These are phyloP conservation scores for Nemotelus nigrinus DNA, from an alignment of 2,888 invertebrate species.

Conservation along the genomic window DNA sequence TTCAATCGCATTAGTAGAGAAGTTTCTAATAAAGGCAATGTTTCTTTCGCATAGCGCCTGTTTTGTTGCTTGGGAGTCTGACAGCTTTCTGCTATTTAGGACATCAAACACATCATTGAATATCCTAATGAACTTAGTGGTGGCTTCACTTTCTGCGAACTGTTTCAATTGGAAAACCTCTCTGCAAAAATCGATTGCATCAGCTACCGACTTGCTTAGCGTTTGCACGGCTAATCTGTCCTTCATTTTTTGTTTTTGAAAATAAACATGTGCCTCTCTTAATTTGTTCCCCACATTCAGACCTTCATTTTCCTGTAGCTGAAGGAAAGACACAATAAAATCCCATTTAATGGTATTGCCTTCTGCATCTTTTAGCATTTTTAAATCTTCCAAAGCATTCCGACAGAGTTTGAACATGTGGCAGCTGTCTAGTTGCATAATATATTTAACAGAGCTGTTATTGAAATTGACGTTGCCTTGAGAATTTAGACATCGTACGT, in stretches of 20 bases:
- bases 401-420: no score
- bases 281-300: slow-evolving; percentile 44
- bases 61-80: neutral
- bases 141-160: no score
- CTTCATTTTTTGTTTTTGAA: slow-evolving; percentile 43
- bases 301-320: slow-evolving; percentile 36
- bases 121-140: no score
- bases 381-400: no score
- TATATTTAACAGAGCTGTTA: no score
- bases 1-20: neutral
- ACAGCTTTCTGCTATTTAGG: neutral
- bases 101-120: neutral
- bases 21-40: neutral
- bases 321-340: neutral
- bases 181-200: slow-evolving; percentile 39
- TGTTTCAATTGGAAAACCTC: no score
- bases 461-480: no score
- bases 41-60: slow-evolving; percentile 12
- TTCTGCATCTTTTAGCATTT: no score
- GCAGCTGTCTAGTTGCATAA: no score
- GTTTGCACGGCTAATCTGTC: slow-evolving; percentile 41
- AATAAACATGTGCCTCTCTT: slow-evolving; percentile 38
- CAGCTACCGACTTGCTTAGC: slow-evolving; percentile 17
- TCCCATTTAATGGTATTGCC: neutral
- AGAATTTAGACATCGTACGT: no score